Conservation (phyloP, 2,888 invertebrate species). For the Lithophane leautieri region DNA sequence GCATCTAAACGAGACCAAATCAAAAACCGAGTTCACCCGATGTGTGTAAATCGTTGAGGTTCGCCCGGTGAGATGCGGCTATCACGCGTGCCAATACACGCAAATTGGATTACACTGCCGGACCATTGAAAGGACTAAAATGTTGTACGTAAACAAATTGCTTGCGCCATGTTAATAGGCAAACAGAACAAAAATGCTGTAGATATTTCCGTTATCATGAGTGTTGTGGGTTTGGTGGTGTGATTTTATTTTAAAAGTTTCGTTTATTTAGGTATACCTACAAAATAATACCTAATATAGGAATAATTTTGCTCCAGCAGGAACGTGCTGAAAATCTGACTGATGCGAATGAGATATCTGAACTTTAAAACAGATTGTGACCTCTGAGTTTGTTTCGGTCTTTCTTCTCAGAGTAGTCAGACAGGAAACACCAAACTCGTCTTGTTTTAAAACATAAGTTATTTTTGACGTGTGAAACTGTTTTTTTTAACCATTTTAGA, state of each 20-base stretch:
- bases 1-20: constrained; percentile 11
- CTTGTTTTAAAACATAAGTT: background rate
- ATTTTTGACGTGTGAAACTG: too few species aligned
- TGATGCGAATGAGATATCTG: background rate
- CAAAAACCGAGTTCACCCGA: constrained; percentile 11
- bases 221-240: constrained; percentile 10
- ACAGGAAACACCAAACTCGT: background rate
- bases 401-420: background rate
- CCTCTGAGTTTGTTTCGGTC: too few species aligned
- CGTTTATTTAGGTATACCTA: background rate
- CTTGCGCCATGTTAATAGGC: constrained; percentile 69
- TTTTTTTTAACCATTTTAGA: too few species aligned
- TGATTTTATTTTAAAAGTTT: constrained; percentile 14
- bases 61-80: constrained; percentile 54
- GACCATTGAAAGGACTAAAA: constrained; percentile 75
- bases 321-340: too few species aligned
- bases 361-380: background rate
- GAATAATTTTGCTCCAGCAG: background rate
- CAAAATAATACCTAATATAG: background rate
- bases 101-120: constrained; percentile 76
- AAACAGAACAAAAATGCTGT: constrained; percentile 51
- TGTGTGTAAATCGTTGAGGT: constrained; percentile 50
- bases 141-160: constrained; percentile 73
- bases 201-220: constrained; percentile 37
- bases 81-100: constrained; percentile 70